Evolutionary conservation across 2,797 vertebrate species (phyloP).

Genomic region (Gastrophryne carolinensis): DNA sequence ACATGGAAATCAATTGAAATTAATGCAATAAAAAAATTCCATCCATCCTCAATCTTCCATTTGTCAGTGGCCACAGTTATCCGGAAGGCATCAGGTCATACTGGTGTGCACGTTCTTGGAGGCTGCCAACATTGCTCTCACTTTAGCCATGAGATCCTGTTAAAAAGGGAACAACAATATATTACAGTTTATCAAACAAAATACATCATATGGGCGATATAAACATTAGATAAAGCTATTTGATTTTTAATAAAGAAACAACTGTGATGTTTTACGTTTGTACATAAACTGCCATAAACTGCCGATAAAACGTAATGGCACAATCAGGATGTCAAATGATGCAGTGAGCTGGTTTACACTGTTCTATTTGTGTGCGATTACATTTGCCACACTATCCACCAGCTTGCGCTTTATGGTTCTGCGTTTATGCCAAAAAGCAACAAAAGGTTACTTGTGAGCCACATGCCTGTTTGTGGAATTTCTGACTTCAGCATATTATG

Average conservation of each 20-base stretch:
- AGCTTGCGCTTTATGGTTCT: slow-evolving; percentile 18
- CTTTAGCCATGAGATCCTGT: slow-evolving; percentile 98
- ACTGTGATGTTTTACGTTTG: slow-evolving; percentile 1
- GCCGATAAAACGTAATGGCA: slow-evolving; percentile 12
- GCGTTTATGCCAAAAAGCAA: slow-evolving; percentile 4
- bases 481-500: not conserved
- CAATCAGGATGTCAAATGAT: slow-evolving; percentile 22
- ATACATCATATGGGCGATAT: not conserved
- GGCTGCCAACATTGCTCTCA: slow-evolving; percentile 94
- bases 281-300: slow-evolving; percentile 25
- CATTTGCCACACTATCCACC: slow-evolving; percentile 22
- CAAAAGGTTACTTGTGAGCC: not conserved
- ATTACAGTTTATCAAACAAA: not conserved
- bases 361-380: slow-evolving; percentile 7
- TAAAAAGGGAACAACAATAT: slow-evolving; percentile 17
- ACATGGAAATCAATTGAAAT: slow-evolving; percentile 52
- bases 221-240: not conserved
- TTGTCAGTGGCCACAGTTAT: not conserved
- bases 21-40: no score
- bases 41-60: not conserved
- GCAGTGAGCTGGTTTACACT: slow-evolving; percentile 14
- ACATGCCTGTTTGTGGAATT: not conserved
- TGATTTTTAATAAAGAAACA: not conserved
- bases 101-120: slow-evolving; percentile 76
- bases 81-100: slow-evolving; percentile 15